Base-by-base conservation (phyloP, 2,888 invertebrate genomes). In the Sabellastarte sp. region DNA sequence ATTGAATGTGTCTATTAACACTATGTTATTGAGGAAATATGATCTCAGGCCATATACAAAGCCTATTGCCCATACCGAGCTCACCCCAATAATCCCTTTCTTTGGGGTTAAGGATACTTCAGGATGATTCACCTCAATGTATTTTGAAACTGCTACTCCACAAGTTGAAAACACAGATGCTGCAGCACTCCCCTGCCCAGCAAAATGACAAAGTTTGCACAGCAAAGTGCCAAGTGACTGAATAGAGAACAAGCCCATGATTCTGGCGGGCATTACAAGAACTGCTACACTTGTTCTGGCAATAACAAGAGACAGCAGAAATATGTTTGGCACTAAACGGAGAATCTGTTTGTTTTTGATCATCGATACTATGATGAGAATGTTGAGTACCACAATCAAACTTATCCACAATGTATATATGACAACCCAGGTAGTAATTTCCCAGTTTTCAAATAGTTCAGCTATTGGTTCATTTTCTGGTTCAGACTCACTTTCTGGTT, bases 261-360 rank as follows among this genome's bases (percentile, higher is more conserved):
- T 53, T 53, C 53, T 53, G 4, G 53, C 53, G 5, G 53, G 53
- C 53, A 53, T 26, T 26, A 53, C 53, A 10, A 53, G 28, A 26
- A 53, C 20, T 5, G 53, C 53, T 26, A 53, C 53, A 5, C 5
- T n/a, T 53, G 53, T 53, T 26, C 53, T 53, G 10, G 41, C 41
- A 20, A 41, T 10, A 41, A 41, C 20, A 20, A 41, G 41, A 15
- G 41, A 41, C 20, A 41, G 41, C 20, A 41, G 20, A 41, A 41
- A 41, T 41, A 41, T 41, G 41, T 41, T 20, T 10, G 41, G 10
- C 10, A 20, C 10, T 20, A 15, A 15, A 15, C 20, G 10, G 10
- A 41, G 20, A 41, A 10, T 15, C 10, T 41, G 10, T 15, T 15
- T 41, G 10, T 41, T 41, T 20, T 20, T 41, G 10, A 41, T 41